Percentiles rank a stretch among this genome's conserved stretches.
Conservation (phyloP, 53 echinoderm and acorn worm species). For the Zoroaster sp. region DNA sequence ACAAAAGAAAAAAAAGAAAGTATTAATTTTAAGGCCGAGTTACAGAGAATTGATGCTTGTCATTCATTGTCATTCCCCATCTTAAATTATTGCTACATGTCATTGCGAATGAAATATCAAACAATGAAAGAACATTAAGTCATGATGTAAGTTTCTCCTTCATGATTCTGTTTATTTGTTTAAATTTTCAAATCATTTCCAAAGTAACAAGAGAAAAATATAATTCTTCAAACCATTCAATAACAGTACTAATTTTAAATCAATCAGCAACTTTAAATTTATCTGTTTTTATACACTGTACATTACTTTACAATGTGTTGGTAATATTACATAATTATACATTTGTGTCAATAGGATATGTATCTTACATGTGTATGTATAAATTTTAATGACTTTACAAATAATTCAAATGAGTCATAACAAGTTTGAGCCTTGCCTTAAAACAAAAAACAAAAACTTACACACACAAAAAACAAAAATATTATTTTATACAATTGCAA, state of each 20-base stretch:
- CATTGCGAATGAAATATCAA: no score
- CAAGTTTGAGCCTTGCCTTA: not conserved
- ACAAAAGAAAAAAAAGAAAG: no score
- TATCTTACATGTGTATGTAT: constrained; percentile 11
- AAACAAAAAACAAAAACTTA: not conserved
- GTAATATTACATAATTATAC: constrained; percentile 37
- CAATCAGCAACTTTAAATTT: not conserved
- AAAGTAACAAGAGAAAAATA: constrained; percentile 46
- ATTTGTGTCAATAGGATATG: constrained; percentile 13
- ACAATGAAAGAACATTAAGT: no score
- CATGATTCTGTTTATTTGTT: not conserved
- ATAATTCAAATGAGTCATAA: not conserved
- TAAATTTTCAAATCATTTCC: not conserved
- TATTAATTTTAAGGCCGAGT: no score
- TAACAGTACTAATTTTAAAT: constrained; percentile 17
- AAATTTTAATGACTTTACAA: not conserved
- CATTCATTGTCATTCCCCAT: no score
- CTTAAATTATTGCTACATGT: no score
- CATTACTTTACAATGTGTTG: constrained; percentile 1
- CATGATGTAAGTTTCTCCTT: not conserved
- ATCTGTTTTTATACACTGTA: constrained; percentile 26
- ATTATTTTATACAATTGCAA: not conserved
- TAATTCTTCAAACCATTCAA: constrained; percentile 9
- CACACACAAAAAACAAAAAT: not conserved
- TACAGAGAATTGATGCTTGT: no score